Evolutionary conservation across 1,140 invertebrate species (phyloP).

Genomic region (Drosophila funebris): DNA sequence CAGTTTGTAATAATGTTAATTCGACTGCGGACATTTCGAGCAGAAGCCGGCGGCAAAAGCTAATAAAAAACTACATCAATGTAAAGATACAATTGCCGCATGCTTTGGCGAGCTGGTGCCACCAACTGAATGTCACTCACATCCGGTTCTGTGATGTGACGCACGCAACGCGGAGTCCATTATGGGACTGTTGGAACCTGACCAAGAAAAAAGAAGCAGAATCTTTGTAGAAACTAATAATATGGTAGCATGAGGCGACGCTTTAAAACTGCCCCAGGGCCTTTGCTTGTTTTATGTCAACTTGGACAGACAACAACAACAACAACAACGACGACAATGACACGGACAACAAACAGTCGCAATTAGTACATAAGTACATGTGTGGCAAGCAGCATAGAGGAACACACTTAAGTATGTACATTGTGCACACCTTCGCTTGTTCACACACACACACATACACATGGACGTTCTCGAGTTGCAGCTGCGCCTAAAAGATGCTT

Average conservation of each 20-base stretch:
- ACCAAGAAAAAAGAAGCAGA: slow-evolving; percentile 25
- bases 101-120: background rate
- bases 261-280: slow-evolving; percentile 73
- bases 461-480: slow-evolving; percentile 66
- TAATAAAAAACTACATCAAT: slow-evolving; percentile 74
- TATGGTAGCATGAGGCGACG: slow-evolving; percentile 42
- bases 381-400: slow-evolving; percentile 28
- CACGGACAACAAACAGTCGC: slow-evolving; percentile 47
- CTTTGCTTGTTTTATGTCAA: slow-evolving; percentile 75
- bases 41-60: slow-evolving; percentile 62
- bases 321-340: slow-evolving; percentile 21
- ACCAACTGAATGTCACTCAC: slow-evolving; percentile 15
- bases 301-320: slow-evolving; percentile 53
- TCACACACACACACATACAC: background rate
- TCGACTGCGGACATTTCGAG: slow-evolving; percentile 5
- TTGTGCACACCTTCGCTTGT: background rate
- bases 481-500: slow-evolving; percentile 74
- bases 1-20: slow-evolving; percentile 2
- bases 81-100: slow-evolving; percentile 21
- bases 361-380: slow-evolving; percentile 59
- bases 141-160: slow-evolving; percentile 55
- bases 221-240: slow-evolving; percentile 28
- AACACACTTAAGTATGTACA: slow-evolving; percentile 21
- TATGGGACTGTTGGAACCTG: slow-evolving; percentile 36
- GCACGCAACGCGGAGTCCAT: slow-evolving; percentile 56